Conservation (phyloP, 2,113 vertebrate species). For the Todiramphus saurophagus region DNA sequence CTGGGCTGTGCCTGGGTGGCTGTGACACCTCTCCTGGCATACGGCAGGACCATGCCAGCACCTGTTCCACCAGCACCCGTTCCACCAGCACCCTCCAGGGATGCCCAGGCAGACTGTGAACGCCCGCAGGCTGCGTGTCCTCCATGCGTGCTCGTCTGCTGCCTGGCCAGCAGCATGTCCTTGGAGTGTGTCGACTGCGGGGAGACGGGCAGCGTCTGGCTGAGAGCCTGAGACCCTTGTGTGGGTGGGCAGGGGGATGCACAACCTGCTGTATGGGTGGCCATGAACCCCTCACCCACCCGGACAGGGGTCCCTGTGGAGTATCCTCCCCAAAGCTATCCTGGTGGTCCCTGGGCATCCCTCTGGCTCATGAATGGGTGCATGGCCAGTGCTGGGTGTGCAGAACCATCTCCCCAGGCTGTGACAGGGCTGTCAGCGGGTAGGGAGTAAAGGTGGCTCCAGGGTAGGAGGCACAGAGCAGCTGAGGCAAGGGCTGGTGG, state of each 20-base stretch:
- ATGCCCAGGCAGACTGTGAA: background rate
- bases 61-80: background rate
- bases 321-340: background rate
- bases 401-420: too few relatives aligned
- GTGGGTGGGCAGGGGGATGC: background rate
- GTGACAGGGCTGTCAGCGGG: accelerated
- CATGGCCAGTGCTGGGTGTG: background rate
- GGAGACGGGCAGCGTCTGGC: background rate
- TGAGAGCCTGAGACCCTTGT: background rate
- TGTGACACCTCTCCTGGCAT: background rate
- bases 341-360: background rate
- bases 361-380: background rate
- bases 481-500: background rate
- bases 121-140: background rate
- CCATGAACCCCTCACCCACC: accelerated
- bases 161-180: background rate
- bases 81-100: background rate
- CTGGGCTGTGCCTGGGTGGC: background rate
- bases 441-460: background rate
- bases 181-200: background rate
- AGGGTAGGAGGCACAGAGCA: background rate
- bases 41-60: accelerated
- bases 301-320: accelerated
- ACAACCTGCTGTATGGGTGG: too few relatives aligned
- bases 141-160: background rate